These are phyloP conservation scores for Bubo blakistoni DNA, from an alignment of 2,113 vertebrate genomes.

Conservation along the genomic window DNA sequence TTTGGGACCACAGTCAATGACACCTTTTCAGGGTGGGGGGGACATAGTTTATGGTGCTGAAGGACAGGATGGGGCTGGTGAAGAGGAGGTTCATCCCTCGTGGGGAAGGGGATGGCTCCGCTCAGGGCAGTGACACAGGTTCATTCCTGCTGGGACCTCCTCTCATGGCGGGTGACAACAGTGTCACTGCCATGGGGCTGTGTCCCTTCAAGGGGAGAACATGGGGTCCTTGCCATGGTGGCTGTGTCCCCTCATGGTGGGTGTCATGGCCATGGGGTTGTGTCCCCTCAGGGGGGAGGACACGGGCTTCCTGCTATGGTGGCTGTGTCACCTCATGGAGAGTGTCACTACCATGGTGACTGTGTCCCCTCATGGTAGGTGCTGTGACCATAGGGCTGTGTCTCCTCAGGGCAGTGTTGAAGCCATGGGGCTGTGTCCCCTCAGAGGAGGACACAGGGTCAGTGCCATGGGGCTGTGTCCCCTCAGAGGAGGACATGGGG, in stretches of 20 bases:
- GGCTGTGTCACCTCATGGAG: too few relatives aligned
- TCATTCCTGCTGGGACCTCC: neutral
- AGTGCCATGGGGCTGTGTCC: neutral
- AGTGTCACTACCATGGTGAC: too few relatives aligned
- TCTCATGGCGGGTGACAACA: neutral
- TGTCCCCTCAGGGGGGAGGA: neutral
- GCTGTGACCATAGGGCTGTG: too few relatives aligned
- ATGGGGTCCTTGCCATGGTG: too few relatives aligned
- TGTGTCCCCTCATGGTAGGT: neutral
- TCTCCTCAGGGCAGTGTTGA: neutral
- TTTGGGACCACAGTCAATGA: neutral
- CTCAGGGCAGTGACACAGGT: accelerated
- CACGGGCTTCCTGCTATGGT: too few relatives aligned
- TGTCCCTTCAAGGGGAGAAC: accelerated
- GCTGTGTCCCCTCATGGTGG: neutral
- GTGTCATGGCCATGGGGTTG: neutral
- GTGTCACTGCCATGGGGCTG: neutral
- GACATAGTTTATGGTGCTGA: neutral
- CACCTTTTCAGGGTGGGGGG: neutral
- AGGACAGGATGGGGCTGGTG: neutral
- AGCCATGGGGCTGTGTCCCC: too few relatives aligned
- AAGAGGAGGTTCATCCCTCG: neutral
- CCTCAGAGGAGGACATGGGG: too few relatives aligned
- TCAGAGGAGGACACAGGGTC: neutral
- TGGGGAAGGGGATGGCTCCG: neutral